Percentiles rank a stretch among this genome's conserved stretches.
Evolutionary conservation across 2,888 invertebrate genomes (phyloP).

Genomic region (Troides helena): DNA sequence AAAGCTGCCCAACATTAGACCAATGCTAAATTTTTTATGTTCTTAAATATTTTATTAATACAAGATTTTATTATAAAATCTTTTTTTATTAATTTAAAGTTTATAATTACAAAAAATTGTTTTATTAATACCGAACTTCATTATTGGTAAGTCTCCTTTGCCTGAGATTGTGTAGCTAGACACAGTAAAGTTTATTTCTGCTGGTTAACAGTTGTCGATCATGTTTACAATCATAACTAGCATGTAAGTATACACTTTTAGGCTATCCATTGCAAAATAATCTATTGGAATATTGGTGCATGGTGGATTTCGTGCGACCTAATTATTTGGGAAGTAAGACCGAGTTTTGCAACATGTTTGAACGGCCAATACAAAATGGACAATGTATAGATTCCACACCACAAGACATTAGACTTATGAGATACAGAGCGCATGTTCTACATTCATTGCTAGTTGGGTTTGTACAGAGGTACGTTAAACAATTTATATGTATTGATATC

Average conservation of each 20-base stretch:
- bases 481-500: neutral
- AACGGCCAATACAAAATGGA: conserved; percentile 98
- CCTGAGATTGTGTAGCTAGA: too few relatives aligned
- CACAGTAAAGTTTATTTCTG: too few relatives aligned
- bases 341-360: conserved; percentile 99
- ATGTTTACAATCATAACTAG: neutral
- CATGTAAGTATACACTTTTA: conserved; percentile 35
- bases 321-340: conserved; percentile 98
- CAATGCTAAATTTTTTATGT: too few relatives aligned
- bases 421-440: conserved; percentile 96
- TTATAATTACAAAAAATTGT: neutral
- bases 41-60: neutral
- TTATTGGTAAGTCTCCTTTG: too few relatives aligned
- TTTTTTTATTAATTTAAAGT: too few relatives aligned
- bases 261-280: conserved; percentile 99
- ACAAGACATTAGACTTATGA: conserved; percentile 95
- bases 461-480: conserved; percentile 87
- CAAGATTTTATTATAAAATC: too few relatives aligned
- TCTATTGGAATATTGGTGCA: conserved; percentile 97
- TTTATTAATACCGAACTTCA: neutral
- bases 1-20: too few relatives aligned
- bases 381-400: conserved; percentile 98
- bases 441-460: conserved; percentile 97
- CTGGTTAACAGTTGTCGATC: too few relatives aligned
- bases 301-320: conserved; percentile 99